phyloP scores from a whole-genome alignment of 2,888 invertebrate genomes.

The Meiosimyza decipiens region DNA sequence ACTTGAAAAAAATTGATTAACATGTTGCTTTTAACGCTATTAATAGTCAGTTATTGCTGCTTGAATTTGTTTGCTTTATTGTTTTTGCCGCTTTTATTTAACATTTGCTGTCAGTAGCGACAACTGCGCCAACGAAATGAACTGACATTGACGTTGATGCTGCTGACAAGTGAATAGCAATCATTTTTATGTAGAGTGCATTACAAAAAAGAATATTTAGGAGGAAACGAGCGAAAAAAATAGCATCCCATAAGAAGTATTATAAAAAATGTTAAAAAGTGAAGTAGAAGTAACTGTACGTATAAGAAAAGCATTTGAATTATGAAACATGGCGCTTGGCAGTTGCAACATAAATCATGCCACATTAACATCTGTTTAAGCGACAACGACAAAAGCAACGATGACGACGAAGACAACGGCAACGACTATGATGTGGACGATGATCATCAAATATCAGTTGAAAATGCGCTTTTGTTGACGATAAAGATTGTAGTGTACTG shows the following conservation, averaged over 20 bases:
- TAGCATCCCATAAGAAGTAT: no score
- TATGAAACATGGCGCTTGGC: neutral
- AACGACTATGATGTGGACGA: neutral
- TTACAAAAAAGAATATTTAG: neutral
- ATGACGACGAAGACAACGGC: neutral
- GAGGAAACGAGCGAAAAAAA: no score
- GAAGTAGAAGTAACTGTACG: no score
- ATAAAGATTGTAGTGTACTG: neutral
- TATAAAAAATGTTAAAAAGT: no score
- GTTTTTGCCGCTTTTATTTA: conserved; percentile 1
- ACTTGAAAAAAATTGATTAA: no score
- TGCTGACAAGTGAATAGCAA: neutral
- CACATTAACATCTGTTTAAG: conserved; percentile 47
- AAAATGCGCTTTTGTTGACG: conserved; percentile 8
- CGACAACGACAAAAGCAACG: neutral
- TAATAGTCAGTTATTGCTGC: neutral
- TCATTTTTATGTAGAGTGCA: conserved; percentile 8
- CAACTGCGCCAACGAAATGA: neutral
- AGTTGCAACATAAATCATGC: conserved; percentile 43
- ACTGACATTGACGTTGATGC: conserved; percentile 1
- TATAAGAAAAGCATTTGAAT: no score
- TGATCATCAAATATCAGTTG: conserved; percentile 40
- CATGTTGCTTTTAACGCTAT: no score
- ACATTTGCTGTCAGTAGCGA: conserved; percentile 16
- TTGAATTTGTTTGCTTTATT: neutral